Base-by-base conservation (phyloP, 2,113 vertebrate genomes). In the Lucifuga dentata region DNA sequence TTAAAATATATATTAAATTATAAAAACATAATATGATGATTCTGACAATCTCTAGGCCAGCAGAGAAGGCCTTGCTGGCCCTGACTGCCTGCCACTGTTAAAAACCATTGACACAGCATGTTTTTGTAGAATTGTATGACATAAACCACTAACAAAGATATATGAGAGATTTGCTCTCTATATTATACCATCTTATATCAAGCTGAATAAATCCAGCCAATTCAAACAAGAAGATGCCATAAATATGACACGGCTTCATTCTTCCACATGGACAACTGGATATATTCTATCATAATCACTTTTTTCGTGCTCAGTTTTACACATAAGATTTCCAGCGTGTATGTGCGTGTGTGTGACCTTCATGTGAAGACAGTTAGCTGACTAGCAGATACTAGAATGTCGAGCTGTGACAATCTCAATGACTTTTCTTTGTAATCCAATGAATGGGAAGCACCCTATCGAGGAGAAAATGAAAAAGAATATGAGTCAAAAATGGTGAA, bases 341-440 rank as follows among this genome's bases (percentile, higher is more conserved):
- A n/a, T n/a, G n/a, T 20, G 44, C 20, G 26, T 23, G 44, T 35
- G 43, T 45, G 9, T 49, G 32, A 52, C 55, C 62, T 46, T 50
- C 49, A 56, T 7, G 52, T 59, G 50, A 52, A 50, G 26, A 69
- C 46, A 56, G 66, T n/a, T 11, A 36, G 49, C 65, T 53, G 53
- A 70, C 29, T 15, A 16, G 55, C 45, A 44, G 13, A 45, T 8
- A 38, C 9, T 46, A 56, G 21, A 68, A 55, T 58, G 33, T 50
- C 23, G 41, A 41, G 56, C 36, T 38, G 33, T 44, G 57, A 50
- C 71, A 77, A 62, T 69, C 71, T 55, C 68, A 53, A 53, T 70
- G 68, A 68, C 71, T 83, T 84, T 53, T 64, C 59, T 69, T 69
- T 61, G 62, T 78, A 82, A 84, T 84, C 68, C 72, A 74, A 66